A percentile compares a stretch with the other conserved stretches of the same genome.
Conservation (phyloP, 2,888 invertebrate genomes). For the Tupiocoris notatus region DNA sequence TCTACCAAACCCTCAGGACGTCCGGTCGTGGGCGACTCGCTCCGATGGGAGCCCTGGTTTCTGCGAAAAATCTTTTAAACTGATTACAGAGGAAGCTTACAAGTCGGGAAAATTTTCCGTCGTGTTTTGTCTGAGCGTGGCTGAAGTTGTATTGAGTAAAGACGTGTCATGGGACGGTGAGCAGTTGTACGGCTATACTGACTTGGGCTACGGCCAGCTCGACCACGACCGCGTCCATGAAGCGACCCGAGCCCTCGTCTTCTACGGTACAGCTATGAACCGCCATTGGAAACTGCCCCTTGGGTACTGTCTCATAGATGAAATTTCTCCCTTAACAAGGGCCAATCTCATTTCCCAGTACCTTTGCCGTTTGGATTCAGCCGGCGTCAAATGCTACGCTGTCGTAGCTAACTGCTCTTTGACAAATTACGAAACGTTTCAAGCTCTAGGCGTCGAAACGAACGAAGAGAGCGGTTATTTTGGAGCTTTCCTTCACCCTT, state of each 20-base stretch:
- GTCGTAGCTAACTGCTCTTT: conserved; percentile 3
- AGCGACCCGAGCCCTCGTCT: conserved; percentile 35
- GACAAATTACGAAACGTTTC: not conserved
- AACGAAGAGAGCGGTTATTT: not conserved
- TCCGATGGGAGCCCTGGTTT: conserved; percentile 6
- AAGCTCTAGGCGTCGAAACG: conserved; percentile 3
- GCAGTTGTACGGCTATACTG: conserved; percentile 17
- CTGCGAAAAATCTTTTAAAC: not conserved
- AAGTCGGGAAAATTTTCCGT: not conserved
- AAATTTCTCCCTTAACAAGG: not conserved
- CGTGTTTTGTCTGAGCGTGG: not conserved
- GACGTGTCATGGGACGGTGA: conserved; percentile 31
- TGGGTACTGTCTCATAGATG: conserved; percentile 38
- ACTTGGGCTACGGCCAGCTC: conserved; percentile 29
- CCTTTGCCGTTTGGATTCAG: not conserved
- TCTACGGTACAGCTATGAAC: conserved; percentile 23
- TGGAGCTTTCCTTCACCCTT: conserved; percentile 18
- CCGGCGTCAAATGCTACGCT: conserved; percentile 2
- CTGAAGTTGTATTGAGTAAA: conserved; percentile 19
- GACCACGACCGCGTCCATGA: conserved; percentile 19
- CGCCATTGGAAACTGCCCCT: conserved; percentile 24
- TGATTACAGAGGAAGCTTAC: not conserved
- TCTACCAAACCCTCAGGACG: not conserved
- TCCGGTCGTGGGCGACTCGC: not conserved
- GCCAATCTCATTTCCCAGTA: conserved; percentile 26